Evolutionary conservation across 2,888 invertebrate genomes (phyloP).

Genomic region (Phanerotoma sp.): DNA sequence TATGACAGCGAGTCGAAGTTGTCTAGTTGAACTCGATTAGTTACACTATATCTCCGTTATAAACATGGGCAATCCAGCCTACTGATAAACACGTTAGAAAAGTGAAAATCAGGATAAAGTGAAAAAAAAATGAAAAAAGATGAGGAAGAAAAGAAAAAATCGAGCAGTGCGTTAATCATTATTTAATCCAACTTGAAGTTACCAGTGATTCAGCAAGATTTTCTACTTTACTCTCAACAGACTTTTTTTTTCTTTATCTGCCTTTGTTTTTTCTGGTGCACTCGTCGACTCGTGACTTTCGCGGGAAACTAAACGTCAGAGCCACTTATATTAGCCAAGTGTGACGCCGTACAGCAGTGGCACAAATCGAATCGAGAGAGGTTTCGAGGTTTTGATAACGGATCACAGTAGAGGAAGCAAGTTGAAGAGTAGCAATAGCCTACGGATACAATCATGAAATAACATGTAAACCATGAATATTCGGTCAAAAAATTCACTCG

Average conservation of each 20-base stretch:
- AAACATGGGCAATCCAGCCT: background rate
- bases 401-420: background rate
- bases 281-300: slow-evolving; percentile 21
- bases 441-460: slow-evolving; percentile 4
- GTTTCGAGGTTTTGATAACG: slow-evolving; percentile 13
- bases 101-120: background rate
- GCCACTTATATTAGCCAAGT: slow-evolving; percentile 15
- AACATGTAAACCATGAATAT: no score
- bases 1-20: no score
- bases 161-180: slow-evolving; percentile 5
- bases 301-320: slow-evolving; percentile 18
- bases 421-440: background rate
- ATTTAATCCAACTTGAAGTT: slow-evolving; percentile 12
- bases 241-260: slow-evolving; percentile 7
- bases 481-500: no score
- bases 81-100: background rate
- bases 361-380: slow-evolving; percentile 18
- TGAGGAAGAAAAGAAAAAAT: slow-evolving; percentile 1
- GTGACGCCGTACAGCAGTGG: slow-evolving; percentile 14
- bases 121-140: background rate
- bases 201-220: slow-evolving; percentile 4
- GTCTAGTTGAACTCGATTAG: no score
- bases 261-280: slow-evolving; percentile 6
- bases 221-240: slow-evolving; percentile 1
- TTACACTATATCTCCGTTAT: no score